A percentile compares a stretch with the other conserved stretches of the same genome.
These are phyloP conservation scores for Pachydiplax longipennis DNA, from an alignment of 2,888 invertebrate genomes.

Conservation along the genomic window DNA sequence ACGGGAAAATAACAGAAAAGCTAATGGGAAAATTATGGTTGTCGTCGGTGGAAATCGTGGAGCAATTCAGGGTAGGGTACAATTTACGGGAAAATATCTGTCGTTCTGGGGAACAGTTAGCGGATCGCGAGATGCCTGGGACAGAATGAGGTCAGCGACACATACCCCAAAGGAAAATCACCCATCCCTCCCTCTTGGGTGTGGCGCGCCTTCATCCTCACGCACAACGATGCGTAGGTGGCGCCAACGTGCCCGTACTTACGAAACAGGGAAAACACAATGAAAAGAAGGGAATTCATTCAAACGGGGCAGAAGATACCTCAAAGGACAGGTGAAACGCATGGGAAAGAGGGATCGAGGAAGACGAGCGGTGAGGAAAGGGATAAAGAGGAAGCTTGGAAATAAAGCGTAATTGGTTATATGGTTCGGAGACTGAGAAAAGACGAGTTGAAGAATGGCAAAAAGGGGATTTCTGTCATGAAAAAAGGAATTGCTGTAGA, in stretches of 20 bases:
- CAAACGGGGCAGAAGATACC: neutral
- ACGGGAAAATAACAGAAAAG: neutral
- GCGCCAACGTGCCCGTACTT: neutral
- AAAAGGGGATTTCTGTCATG: too few relatives aligned
- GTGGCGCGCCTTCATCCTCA: constrained; percentile 23
- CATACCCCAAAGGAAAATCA: neutral
- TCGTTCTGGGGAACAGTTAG: neutral
- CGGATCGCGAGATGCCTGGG: neutral
- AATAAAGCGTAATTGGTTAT: too few relatives aligned
- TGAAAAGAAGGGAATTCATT: neutral
- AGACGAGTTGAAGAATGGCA: too few relatives aligned
- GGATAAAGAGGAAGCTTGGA: too few relatives aligned
- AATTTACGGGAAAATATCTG: neutral
- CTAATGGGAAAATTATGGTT: neutral
- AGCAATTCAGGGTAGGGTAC: neutral
- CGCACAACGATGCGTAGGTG: constrained; percentile 11
- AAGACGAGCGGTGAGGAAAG: too few relatives aligned
- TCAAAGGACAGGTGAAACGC: too few relatives aligned
- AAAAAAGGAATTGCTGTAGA: too few relatives aligned
- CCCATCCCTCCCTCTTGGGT: neutral
- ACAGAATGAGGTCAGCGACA: constrained; percentile 16
- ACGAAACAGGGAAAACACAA: neutral
- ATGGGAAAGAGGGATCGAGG: too few relatives aligned
- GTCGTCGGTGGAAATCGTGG: neutral
- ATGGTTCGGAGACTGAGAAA: too few relatives aligned